Evolutionary conservation across 1,140 invertebrate genomes (phyloP), one percentile per base, ranked within the genome.

Genomic region (Heterodera schachtii): DNA sequence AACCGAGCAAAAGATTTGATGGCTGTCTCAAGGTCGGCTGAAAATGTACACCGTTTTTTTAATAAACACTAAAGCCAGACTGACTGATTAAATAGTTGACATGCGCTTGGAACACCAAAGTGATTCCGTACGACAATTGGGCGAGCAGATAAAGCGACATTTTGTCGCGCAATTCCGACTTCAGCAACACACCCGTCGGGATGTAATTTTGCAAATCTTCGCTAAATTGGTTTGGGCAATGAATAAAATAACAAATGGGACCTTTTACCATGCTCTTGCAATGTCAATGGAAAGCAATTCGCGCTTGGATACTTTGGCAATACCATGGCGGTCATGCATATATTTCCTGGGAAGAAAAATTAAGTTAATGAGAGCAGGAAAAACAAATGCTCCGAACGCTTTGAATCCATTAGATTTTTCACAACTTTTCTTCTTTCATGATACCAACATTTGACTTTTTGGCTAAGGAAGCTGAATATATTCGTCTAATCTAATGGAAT

Each of bases 71-170:
- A 52, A 52, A 76, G 16, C 57, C 3, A 16, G 41, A 78, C 77
- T 8, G 41, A 78, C 77, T 8, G 46, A 78, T 64, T 13, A 78
- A 69, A 70, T 66, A 78, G 8, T 70, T 64, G 44, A 31, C 73
- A 43, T 81, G 80, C 5, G 64, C 52, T 13, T 81, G 31, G 49
- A 21, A 60, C 46, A 81, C 80, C 49, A 81, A 47, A 31, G 80
- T 66, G 47, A 81, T 71, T 16, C 80, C 80, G 43, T 81, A 79
- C 3, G 46, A 82, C 31, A 81, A n/a, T 57, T 81, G 80, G 21
- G 16, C 69, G 6, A 81, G 80, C 49, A 81, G 46, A 78, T 81
- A 81, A 11, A 81, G 74, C 16, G 80, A 81, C 80, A 81, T 81
- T 70, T 81, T 81, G 49, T 21, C 82, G 31, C 75, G 73, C 11